A percentile compares a stretch with the other conserved stretches of the same genome.
These are phyloP conservation scores for Panthera uncia DNA, from an alignment of 2,113 vertebrate genomes.

Conservation along the genomic window DNA sequence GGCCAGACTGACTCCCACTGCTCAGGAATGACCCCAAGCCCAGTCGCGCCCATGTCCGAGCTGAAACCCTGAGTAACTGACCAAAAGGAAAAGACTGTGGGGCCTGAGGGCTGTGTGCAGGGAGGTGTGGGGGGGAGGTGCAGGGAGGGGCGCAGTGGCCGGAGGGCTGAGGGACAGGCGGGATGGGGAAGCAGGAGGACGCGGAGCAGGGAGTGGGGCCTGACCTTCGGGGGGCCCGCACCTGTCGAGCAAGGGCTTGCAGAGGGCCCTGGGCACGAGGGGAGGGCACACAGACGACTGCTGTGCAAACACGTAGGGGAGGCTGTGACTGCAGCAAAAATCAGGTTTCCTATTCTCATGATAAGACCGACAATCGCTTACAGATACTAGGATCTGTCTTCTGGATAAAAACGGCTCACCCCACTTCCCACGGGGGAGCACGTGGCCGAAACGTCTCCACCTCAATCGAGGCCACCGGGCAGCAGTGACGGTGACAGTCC, in stretches of 20 bases:
- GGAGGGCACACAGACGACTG: fast-evolving
- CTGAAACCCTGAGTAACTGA: not conserved
- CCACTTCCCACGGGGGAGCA: fast-evolving
- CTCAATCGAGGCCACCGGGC: fast-evolving
- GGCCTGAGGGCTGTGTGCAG: not conserved
- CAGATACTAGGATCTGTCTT: not conserved
- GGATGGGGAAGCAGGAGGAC: fast-evolving
- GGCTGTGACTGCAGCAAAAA: fast-evolving
- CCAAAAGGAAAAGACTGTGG: fast-evolving
- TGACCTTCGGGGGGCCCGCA: no score
- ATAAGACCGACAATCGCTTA: fast-evolving
- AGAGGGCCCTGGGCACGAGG: fast-evolving
- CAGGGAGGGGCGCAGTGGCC: not conserved
- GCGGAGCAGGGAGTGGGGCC: not conserved
- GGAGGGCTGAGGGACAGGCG: not conserved
- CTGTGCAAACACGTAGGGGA: not conserved
- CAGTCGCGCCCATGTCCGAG: fast-evolving
- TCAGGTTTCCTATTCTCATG: not conserved
- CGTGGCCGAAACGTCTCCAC: fast-evolving
- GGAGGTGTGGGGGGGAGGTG: fast-evolving
- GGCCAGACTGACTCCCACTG: fast-evolving
- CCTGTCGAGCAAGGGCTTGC: not conserved
- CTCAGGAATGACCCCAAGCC: not conserved
- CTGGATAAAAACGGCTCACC: not conserved
- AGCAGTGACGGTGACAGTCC: not conserved